Evolutionary conservation across 1,140 invertebrate species (phyloP), one percentile per base, ranked within the genome.

Genomic region (Drosophila burlai): DNA sequence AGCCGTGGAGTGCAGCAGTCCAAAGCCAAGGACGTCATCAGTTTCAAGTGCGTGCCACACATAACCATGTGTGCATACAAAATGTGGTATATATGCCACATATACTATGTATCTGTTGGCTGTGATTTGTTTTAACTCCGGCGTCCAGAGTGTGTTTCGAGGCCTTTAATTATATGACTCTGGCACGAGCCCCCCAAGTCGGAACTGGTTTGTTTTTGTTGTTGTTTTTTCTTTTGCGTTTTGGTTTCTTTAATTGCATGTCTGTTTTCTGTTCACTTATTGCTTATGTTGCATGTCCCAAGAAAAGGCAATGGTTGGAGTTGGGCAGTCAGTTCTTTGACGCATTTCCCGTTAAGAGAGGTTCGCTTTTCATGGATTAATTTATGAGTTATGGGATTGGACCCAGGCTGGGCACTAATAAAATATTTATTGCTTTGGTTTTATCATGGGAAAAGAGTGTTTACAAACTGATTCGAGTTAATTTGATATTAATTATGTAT

Each of bases 11-110:
- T 71, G 61, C 59, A 60, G 64, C 75, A 45, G 82, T 80, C 64
- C 80, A 86, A 71, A 80, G 78, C 74, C 84, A 89, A 89, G 84
- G 84, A 89, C 84, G 84, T 89, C 84, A 89, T 83, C 59, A 81
- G 55, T 74, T 79, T 89, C 83, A 81, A 89, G 81, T 89, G 84
- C 84, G 84, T 89, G 76, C 58, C 45, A 50, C 47, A 40, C 49
- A 57, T 38, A 46, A 31, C 15, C 31, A 36, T 38, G 10, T 31
- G 21, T 21, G 8, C 18, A 7, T 65, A 40, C 29, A 52, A 36
- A 24, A 38, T 50, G 29, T 45, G 42, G 18, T 66, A 64, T 42
- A 49, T 74, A 34, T 58, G 52, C 34, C 29, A 68, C n/a, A 40
- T 13, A 50, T 36, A 24, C 31, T 36, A 47, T 49, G 60, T 31